These are phyloP conservation scores for Ptychadena robeensis DNA, from an alignment of 2,797 vertebrate genomes.

Conservation along the genomic window DNA sequence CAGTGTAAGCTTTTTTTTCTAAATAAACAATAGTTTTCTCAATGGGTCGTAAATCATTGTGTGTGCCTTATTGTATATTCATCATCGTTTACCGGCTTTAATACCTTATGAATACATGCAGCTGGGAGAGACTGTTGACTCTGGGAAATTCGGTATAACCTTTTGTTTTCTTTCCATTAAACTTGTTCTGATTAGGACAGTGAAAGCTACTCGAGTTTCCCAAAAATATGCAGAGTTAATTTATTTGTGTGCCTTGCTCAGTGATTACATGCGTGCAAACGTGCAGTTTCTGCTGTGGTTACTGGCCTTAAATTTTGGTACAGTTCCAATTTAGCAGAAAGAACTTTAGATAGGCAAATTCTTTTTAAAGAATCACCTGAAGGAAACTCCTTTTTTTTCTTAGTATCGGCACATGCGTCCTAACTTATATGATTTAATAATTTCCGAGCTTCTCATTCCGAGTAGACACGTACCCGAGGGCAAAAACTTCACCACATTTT, in stretches of 20 bases:
- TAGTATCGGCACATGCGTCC: no score
- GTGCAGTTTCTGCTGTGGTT: background rate
- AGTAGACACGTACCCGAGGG: no score
- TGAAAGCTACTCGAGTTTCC: background rate
- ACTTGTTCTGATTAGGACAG: background rate
- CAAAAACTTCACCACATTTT: no score
- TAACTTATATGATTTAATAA: no score
- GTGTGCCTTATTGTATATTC: conserved; percentile 70
- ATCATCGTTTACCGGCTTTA: background rate
- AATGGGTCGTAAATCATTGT: conserved; percentile 87
- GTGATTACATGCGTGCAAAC: background rate
- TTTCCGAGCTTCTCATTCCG: no score
- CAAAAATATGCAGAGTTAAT: background rate
- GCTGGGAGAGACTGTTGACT: background rate
- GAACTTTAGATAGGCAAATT: no score
- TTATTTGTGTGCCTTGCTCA: background rate
- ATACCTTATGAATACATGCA: background rate
- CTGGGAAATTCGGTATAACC: background rate
- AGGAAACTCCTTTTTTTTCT: no score
- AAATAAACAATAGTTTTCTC: conserved; percentile 99
- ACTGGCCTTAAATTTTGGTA: background rate
- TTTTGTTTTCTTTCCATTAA: conserved; percentile 14
- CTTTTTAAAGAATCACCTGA: no score
- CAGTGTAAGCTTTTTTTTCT: conserved; percentile 92
- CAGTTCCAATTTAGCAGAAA: no score